These are phyloP conservation scores for Schizopygopsis pylzovi DNA, from an alignment of 2,797 vertebrate genomes.

Conservation along the genomic window DNA sequence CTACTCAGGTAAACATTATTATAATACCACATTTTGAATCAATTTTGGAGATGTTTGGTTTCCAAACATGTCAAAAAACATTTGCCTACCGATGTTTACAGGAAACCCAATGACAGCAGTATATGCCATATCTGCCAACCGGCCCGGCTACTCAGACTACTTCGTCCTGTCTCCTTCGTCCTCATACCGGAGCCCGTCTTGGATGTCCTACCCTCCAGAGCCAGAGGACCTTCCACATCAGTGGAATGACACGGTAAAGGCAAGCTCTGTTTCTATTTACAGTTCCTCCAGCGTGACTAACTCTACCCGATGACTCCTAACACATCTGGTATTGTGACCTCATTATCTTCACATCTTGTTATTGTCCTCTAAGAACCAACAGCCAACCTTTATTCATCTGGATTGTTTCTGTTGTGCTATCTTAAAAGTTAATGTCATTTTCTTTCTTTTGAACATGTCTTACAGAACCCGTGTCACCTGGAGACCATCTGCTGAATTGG, in stretches of 20 bases:
- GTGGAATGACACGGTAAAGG: constrained; percentile 92
- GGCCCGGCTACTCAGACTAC: constrained; percentile 93
- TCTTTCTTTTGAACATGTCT: neutral
- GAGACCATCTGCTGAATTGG: constrained; percentile 83
- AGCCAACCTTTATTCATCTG: neutral
- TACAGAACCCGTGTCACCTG: constrained; percentile 80
- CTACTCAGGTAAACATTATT: constrained; percentile 86
- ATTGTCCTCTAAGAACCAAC: neutral
- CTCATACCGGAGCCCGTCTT: constrained; percentile 92
- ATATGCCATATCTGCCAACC: constrained; percentile 96
- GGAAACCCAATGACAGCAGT: constrained; percentile 97
- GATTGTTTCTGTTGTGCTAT: neutral
- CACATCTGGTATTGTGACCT: constrained; percentile 31
- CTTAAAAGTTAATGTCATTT: constrained; percentile 16
- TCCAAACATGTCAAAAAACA: neutral
- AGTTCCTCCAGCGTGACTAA: constrained; percentile 11
- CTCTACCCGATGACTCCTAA: neutral
- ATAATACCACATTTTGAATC: neutral
- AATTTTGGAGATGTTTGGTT: neutral
- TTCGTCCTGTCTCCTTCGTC: constrained; percentile 93
- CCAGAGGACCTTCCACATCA: constrained; percentile 89
- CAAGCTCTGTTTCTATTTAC: constrained; percentile 36
- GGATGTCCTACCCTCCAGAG: constrained; percentile 96
- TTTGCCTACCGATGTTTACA: constrained; percentile 60
- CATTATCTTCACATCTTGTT: constrained; percentile 19